Percentiles rank a stretch among this genome's conserved stretches.
These are phyloP conservation scores for Leptopilina syphax DNA, from an alignment of 2,888 invertebrate genomes.

Conservation along the genomic window DNA sequence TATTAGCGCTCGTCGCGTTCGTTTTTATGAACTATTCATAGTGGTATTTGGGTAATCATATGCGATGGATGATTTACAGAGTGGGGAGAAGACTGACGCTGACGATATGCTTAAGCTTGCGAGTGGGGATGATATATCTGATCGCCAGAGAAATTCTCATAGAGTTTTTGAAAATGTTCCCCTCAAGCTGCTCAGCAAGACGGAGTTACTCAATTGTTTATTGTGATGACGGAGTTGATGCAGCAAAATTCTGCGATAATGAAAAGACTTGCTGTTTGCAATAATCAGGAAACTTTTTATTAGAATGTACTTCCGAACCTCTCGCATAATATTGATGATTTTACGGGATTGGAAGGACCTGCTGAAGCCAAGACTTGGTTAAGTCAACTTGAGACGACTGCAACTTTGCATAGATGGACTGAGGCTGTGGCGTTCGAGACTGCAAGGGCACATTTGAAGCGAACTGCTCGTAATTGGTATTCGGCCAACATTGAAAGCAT, in stretches of 20 bases:
- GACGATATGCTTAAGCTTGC: neutral
- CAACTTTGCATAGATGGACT: conserved; percentile 41
- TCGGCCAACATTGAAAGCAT: neutral
- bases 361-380: conserved; percentile 23
- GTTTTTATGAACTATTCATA: neutral
- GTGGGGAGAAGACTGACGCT: neutral
- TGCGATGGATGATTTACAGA: no score
- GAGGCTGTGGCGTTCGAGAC: neutral
- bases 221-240: neutral
- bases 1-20: neutral
- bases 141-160: no score
- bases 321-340: conserved; percentile 28
- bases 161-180: neutral
- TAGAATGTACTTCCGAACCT: conserved; percentile 19
- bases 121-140: no score
- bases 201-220: neutral
- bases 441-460: conserved; percentile 7
- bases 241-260: neutral
- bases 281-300: neutral
- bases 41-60: neutral
- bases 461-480: neutral
- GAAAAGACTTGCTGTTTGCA: neutral
- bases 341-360: conserved; percentile 14
- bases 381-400: conserved; percentile 43
- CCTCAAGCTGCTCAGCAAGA: neutral